Evolutionary conservation across 2,888 invertebrate species (phyloP).

Genomic region (Oscheius sp.): DNA sequence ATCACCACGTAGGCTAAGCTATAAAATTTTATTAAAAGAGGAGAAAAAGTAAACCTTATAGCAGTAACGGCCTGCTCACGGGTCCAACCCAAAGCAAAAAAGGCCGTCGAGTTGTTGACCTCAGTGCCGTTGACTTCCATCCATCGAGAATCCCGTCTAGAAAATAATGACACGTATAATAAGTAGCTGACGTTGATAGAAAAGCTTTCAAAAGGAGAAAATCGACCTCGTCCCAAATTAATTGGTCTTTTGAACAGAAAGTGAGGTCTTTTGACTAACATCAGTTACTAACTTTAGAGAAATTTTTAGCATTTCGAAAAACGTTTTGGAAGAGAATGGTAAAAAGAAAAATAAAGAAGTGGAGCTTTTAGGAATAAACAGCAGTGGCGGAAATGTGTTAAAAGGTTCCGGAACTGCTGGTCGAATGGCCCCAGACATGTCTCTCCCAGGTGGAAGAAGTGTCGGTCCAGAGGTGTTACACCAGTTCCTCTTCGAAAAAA

Average conservation of each 20-base stretch:
- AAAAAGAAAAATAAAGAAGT: background rate
- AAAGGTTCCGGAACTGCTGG: background rate
- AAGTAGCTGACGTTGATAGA: background rate
- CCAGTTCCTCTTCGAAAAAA: background rate
- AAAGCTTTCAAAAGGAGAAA: too few species aligned
- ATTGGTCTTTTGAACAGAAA: too few species aligned
- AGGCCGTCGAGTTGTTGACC: background rate
- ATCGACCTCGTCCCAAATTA: too few species aligned
- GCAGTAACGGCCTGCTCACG: constrained; percentile 28
- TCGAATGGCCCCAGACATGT: background rate
- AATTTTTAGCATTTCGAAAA: too few species aligned
- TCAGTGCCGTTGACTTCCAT: constrained; percentile 30
- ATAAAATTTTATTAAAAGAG: constrained; percentile 23
- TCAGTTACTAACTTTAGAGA: too few species aligned
- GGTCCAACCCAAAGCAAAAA: constrained; percentile 24
- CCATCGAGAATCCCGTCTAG: constrained; percentile 3
- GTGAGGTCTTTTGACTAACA: too few species aligned
- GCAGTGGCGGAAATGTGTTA: background rate
- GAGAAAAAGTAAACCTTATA: constrained; percentile 10
- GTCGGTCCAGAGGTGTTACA: background rate
- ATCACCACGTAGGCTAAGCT: constrained; percentile 59
- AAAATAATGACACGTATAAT: background rate
- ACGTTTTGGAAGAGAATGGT: background rate
- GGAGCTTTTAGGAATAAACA: background rate
- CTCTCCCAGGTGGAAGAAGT: constrained; percentile 5